Percentiles rank a stretch among this genome's conserved stretches.
Conservation (phyloP, 1,140 invertebrate species). For the Drosophila littoralis region DNA sequence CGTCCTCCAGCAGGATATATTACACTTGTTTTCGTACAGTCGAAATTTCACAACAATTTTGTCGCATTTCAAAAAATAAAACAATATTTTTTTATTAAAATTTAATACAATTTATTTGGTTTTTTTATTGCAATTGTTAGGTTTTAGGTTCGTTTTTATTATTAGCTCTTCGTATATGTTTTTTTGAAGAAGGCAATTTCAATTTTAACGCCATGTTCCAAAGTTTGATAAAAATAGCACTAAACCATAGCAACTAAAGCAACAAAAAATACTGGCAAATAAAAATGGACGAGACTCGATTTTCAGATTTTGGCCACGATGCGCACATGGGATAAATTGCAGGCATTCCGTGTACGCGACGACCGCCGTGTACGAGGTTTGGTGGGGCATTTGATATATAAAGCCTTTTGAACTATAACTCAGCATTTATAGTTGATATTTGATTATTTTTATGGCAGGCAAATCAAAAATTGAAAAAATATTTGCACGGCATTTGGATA, state of each 20-base stretch:
- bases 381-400: constrained; percentile 67
- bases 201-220: constrained; percentile 24
- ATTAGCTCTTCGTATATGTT: constrained; percentile 43
- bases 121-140: constrained; percentile 21
- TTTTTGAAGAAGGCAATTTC: constrained; percentile 48
- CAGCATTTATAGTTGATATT: constrained; percentile 69
- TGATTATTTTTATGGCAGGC: constrained; percentile 65
- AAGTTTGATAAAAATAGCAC: constrained; percentile 54
- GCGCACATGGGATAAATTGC: constrained; percentile 15
- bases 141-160: constrained; percentile 42
- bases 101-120: constrained; percentile 51
- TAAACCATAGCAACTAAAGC: constrained; percentile 25
- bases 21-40: neutral
- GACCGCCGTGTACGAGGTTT: constrained; percentile 21
- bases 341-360: constrained; percentile 64
- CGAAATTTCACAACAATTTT: neutral
- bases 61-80: constrained; percentile 27
- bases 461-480: constrained; percentile 65
- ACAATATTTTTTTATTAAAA: constrained; percentile 47
- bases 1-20: too few relatives aligned
- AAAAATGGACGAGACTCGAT: constrained; percentile 49
- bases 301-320: constrained; percentile 30
- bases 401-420: constrained; percentile 68
- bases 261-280: constrained; percentile 31
- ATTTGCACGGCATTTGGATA: constrained; percentile 54